Percentiles rank a stretch among this genome's conserved stretches.
These are phyloP conservation scores for Knipowitschia caucasica DNA, from an alignment of 2,797 vertebrate species.

Conservation along the genomic window DNA sequence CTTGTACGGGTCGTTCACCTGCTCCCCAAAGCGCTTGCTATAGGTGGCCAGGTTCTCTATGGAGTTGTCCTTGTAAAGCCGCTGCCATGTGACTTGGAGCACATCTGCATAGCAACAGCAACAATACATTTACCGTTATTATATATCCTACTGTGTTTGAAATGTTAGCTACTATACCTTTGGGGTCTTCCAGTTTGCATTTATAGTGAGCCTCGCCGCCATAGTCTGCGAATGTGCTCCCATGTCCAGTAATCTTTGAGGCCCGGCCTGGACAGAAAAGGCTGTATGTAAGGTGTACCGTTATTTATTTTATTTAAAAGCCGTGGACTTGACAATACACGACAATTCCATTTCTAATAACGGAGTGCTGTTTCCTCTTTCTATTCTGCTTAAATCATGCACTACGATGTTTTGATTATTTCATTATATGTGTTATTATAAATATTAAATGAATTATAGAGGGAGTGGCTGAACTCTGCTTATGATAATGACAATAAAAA, in stretches of 20 bases:
- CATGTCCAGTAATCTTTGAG: constrained; percentile 21
- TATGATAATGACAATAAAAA: too few species aligned
- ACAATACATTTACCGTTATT: not conserved
- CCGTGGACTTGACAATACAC: too few species aligned
- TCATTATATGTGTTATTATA: too few species aligned
- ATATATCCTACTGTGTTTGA: not conserved
- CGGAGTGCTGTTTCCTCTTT: too few species aligned
- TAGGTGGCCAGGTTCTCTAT: constrained; percentile 59
- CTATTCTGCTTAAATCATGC: too few species aligned
- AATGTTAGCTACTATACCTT: constrained; percentile 14
- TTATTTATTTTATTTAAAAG: not conserved
- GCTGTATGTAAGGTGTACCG: not conserved
- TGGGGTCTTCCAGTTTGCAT: constrained; percentile 29
- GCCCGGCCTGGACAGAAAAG: constrained; percentile 29
- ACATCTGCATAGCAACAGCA: constrained; percentile 45
- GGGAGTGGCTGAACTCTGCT: too few species aligned
- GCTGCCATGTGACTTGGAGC: constrained; percentile 70
- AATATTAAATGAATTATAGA: too few species aligned
- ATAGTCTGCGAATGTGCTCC: constrained; percentile 13
- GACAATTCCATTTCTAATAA: too few species aligned
- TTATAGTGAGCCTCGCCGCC: constrained; percentile 22
- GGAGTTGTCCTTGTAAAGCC: not conserved
- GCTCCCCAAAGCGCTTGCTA: constrained; percentile 44
- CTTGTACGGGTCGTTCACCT: constrained; percentile 29
- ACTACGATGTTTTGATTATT: too few species aligned